Evolutionary conservation across 2,888 invertebrate species (phyloP), one percentile per base, ranked within the genome.

Genomic region (Dasysyrphus albostriatus): DNA sequence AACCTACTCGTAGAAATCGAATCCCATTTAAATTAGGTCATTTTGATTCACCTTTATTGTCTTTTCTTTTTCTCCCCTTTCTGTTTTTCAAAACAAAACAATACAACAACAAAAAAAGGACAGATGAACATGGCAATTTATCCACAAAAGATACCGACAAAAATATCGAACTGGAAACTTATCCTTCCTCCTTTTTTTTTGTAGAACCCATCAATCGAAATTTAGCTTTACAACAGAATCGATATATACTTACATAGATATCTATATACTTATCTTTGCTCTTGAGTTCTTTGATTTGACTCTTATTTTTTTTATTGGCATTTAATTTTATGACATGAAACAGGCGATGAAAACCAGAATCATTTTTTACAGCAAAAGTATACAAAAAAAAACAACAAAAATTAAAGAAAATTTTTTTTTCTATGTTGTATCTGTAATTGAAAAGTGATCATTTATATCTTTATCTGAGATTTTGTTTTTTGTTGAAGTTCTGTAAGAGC

Each of bases 21-120:
- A 63, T 47, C 73, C 81, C 69, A 81, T 81, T 81, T 58, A 85
- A 85, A 85, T 85, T 81, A 85, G 82, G 85, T 85, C 81, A 74
- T 74, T 78, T 74, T 73, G 69, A 65, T 81, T 85, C 69, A 81
- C 77, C 77, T 69, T 81, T 61, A 78, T 73, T 75, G 69, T 73
- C 58, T 72, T 49, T 70, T 59, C 63, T 69, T 32, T 37, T 34
- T 9, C 37, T 14, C 34, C 37, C 44, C 34, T 65, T 44, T 16
- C 16, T 47, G 19, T 42, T 58, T 70, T 65, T 51, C 42, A 8
- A 29, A 54, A 54, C n/a, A 42, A 61, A 16, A 47, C 19, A 76
- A 39, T 24, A 24, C 24, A 24, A 24, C 24, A 24, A 24, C 24
- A 39, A 16, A 29, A 39, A 59, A 72, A 47, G 56, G 19, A 39